These are phyloP conservation scores for Pimephales promelas DNA, from an alignment of 2,113 vertebrate species.

Conservation along the genomic window DNA sequence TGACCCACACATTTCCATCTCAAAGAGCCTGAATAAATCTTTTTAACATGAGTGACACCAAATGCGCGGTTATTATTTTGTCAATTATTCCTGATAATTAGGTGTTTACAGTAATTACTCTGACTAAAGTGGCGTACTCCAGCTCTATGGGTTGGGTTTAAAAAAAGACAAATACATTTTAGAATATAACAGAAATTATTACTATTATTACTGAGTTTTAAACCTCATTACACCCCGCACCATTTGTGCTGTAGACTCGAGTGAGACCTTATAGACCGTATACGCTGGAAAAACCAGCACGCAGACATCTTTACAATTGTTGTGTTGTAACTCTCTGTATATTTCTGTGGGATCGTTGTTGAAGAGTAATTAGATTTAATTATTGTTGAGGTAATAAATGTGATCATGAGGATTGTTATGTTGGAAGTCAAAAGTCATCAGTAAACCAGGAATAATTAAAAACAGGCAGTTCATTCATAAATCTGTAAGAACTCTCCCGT, in stretches of 20 bases:
- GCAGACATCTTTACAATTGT: too few relatives aligned
- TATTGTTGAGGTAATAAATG: too few relatives aligned
- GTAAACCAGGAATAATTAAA: too few relatives aligned
- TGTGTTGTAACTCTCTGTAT: too few relatives aligned
- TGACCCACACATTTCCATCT: constrained; percentile 47
- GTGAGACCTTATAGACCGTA: background rate
- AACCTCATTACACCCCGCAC: background rate
- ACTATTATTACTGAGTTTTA: background rate
- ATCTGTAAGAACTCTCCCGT: too few relatives aligned
- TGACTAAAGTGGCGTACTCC: constrained; percentile 53
- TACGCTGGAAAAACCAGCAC: too few relatives aligned
- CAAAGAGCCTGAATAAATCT: constrained; percentile 37
- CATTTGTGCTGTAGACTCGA: background rate
- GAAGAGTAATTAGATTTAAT: too few relatives aligned
- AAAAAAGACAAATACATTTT: constrained; percentile 18
- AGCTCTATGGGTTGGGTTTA: constrained; percentile 51
- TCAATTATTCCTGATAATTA: constrained; percentile 67
- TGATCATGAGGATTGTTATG: too few relatives aligned
- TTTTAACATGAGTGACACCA: constrained; percentile 27
- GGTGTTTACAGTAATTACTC: constrained; percentile 65
- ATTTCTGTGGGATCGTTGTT: too few relatives aligned
- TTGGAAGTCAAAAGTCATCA: too few relatives aligned
- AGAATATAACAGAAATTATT: background rate
- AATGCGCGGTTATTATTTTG: constrained; percentile 56
- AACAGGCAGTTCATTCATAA: too few relatives aligned